phyloP scores from a whole-genome alignment of 2,113 vertebrate species.

The Archilochus colubris region DNA sequence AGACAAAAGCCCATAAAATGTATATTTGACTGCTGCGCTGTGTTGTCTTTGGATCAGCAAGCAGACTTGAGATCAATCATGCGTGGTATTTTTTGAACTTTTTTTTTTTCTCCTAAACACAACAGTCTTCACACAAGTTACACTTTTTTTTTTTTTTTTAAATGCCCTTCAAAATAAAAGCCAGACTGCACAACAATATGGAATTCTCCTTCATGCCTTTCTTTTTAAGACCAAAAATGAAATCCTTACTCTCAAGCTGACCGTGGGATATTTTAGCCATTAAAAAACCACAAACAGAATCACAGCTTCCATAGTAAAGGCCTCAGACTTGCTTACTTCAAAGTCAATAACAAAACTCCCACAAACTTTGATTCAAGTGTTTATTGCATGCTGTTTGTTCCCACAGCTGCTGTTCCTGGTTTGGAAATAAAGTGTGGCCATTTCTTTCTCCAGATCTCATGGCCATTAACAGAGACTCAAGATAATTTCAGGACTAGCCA shows the following conservation, averaged over 20 bases:
- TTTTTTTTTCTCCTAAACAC: slow-evolving; percentile 67
- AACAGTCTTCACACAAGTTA: slow-evolving; percentile 75
- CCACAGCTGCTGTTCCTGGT: slow-evolving; percentile 46
- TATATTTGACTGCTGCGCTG: slow-evolving; percentile 76
- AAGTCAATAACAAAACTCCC: slow-evolving; percentile 51
- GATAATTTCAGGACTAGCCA: not conserved
- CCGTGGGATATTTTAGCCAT: slow-evolving; percentile 60
- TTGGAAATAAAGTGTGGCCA: not conserved
- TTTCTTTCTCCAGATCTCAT: slow-evolving; percentile 15
- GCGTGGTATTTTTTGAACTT: slow-evolving; percentile 76
- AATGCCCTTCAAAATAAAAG: slow-evolving; percentile 78
- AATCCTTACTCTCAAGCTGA: slow-evolving; percentile 51
- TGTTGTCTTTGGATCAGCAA: slow-evolving; percentile 79
- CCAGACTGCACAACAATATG: slow-evolving; percentile 54
- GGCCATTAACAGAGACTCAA: not conserved
- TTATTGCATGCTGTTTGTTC: slow-evolving; percentile 59
- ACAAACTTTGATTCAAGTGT: slow-evolving; percentile 66
- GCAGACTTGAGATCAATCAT: slow-evolving; percentile 76
- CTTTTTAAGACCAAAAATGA: slow-evolving; percentile 61
- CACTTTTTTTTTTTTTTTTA: slow-evolving; percentile 46
- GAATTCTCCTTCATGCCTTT: slow-evolving; percentile 69
- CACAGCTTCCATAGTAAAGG: slow-evolving; percentile 54
- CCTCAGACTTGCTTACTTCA: slow-evolving; percentile 50
- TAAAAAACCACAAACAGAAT: slow-evolving; percentile 61
- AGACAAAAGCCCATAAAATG: slow-evolving; percentile 84